Evolutionary conservation across 2,888 invertebrate genomes (phyloP).

Genomic region (Gastracanthus pulcherrimus): DNA sequence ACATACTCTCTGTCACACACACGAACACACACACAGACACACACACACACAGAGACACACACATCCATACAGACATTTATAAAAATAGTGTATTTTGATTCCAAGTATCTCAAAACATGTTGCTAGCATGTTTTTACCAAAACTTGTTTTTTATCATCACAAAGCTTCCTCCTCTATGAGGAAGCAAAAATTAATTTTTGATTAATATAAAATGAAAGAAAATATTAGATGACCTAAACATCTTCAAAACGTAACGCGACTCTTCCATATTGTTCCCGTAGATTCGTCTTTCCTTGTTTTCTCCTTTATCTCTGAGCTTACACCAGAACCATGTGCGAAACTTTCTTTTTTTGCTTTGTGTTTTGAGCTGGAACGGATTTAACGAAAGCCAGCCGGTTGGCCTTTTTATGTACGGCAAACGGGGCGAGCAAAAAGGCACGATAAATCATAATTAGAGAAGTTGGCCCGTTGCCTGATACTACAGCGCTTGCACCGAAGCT

Average conservation of each 20-base stretch:
- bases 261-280: neutral
- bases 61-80: no score
- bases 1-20: no score
- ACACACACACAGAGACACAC: no score
- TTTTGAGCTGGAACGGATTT: constrained; percentile 29
- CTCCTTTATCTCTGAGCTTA: neutral
- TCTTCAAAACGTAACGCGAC: neutral
- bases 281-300: neutral
- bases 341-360: constrained; percentile 1
- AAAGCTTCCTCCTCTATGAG: no score
- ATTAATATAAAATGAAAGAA: no score
- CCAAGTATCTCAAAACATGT: no score
- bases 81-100: no score
- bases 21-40: no score
- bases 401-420: neutral
- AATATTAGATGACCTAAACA: no score
- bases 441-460: constrained; percentile 56
- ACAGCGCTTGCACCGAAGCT: neutral
- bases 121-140: no score
- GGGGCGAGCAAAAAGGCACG: neutral
- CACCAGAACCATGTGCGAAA: neutral
- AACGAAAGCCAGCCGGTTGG: neutral
- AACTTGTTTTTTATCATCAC: no score
- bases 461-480: constrained; percentile 42
- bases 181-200: no score